Conservation (phyloP, 2,797 vertebrate species). For the Micrastur ruficollis region DNA sequence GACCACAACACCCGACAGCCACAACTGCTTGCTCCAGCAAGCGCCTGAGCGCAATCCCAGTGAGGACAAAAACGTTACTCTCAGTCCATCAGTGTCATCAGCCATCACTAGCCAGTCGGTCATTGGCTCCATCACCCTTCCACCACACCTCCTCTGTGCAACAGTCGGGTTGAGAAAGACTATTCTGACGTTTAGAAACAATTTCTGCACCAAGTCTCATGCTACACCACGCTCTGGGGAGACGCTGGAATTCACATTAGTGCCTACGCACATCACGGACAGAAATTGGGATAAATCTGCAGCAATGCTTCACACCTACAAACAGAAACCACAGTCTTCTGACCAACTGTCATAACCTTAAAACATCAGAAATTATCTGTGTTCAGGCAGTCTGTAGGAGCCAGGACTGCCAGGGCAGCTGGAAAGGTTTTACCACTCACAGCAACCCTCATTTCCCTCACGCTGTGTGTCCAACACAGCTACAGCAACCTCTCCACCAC, state of each 20-base stretch:
- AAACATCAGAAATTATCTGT: not conserved
- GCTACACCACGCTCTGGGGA: not conserved
- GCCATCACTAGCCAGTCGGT: slow-evolving; percentile 79
- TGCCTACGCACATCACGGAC: not conserved
- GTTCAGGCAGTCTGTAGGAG: not conserved
- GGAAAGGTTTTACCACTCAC: not conserved
- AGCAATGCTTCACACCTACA: not conserved
- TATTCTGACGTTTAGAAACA: slow-evolving; percentile 24
- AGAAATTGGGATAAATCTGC: not conserved
- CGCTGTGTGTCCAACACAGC: not conserved
- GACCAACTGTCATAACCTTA: not conserved
- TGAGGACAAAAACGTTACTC: slow-evolving; percentile 74
- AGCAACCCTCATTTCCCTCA: not conserved
- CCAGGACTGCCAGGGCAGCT: not conserved
- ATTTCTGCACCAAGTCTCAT: not conserved
- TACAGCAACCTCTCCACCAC: not conserved
- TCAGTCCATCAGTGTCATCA: slow-evolving; percentile 81
- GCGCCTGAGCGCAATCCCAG: not conserved
- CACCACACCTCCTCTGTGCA: slow-evolving; percentile 2
- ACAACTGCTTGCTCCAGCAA: slow-evolving; percentile 37
- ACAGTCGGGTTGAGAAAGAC: not conserved
- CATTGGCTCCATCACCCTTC: slow-evolving; percentile 74
- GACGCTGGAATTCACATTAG: not conserved
- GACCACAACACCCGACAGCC: slow-evolving; percentile 29
- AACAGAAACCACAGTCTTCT: not conserved